Evolutionary conservation across 2,113 vertebrate genomes (phyloP).

Genomic region (Columba livia): DNA sequence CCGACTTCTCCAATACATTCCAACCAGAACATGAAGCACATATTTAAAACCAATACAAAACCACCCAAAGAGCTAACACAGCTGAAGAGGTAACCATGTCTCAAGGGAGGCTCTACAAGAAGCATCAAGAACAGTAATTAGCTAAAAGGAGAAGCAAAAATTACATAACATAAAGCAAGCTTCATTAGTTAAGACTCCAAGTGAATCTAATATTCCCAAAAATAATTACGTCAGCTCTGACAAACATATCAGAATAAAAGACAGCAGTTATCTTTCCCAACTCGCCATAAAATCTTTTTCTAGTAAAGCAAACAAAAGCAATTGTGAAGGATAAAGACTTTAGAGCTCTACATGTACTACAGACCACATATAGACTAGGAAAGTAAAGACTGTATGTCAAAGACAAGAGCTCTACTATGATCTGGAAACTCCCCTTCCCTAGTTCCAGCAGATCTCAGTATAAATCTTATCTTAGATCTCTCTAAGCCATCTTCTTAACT

Average conservation of each 20-base stretch:
- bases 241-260: background rate
- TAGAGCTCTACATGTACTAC: fast-evolving
- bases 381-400: background rate
- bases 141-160: background rate
- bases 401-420: background rate
- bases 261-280: background rate
- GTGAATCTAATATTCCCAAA: background rate
- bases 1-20: background rate
- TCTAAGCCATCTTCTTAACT: background rate
- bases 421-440: background rate
- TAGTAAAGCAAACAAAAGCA: background rate
- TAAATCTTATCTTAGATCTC: background rate
- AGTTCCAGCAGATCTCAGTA: background rate
- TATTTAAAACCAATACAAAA: background rate
- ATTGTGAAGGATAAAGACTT: background rate
- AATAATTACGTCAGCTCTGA: background rate
- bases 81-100: background rate
- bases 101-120: background rate
- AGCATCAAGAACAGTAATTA: background rate
- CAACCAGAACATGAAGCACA: background rate
- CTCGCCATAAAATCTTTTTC: background rate
- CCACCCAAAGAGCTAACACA: background rate
- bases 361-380: background rate
- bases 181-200: background rate
- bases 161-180: background rate